phyloP scores from a whole-genome alignment of 2,113 vertebrate species.

The Paradisaea rubra region DNA sequence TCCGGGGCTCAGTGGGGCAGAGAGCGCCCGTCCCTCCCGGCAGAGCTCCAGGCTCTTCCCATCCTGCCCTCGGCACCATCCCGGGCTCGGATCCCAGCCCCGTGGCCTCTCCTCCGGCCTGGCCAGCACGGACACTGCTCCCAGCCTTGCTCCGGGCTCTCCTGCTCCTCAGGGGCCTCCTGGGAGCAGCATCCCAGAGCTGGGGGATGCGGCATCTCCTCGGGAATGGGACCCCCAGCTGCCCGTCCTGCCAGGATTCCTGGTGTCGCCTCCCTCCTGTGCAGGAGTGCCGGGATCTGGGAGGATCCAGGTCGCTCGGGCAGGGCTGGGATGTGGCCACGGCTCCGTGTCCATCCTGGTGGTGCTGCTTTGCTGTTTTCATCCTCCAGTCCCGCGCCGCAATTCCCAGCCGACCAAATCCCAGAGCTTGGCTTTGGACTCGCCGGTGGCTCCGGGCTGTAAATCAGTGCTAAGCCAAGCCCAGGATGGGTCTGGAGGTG shows the following conservation, averaged over 20 bases:
- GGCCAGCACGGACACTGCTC: accelerated
- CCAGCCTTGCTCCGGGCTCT: background rate
- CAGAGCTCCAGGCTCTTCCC: background rate
- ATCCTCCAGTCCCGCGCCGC: accelerated
- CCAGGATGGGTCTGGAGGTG: background rate
- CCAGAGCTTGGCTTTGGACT: background rate
- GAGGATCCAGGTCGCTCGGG: background rate
- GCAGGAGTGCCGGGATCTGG: accelerated
- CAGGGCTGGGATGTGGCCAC: background rate
- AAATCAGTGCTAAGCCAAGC: background rate
- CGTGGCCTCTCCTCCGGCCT: background rate
- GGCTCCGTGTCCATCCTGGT: accelerated
- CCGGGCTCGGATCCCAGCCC: accelerated
- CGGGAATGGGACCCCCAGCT: background rate
- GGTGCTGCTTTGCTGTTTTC: background rate
- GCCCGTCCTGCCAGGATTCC: accelerated
- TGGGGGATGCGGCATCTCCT: background rate
- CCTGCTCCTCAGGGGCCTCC: background rate
- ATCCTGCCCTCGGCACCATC: accelerated
- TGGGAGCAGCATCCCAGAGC: accelerated
- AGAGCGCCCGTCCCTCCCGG: background rate
- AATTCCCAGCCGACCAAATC: background rate
- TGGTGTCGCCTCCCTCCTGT: background rate
- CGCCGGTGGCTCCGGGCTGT: background rate
- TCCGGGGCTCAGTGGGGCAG: background rate